A percentile compares a stretch with the other conserved stretches of the same genome.
Evolutionary conservation across 2,888 invertebrate genomes (phyloP).

Genomic region (Scaptomyza polygonia): DNA sequence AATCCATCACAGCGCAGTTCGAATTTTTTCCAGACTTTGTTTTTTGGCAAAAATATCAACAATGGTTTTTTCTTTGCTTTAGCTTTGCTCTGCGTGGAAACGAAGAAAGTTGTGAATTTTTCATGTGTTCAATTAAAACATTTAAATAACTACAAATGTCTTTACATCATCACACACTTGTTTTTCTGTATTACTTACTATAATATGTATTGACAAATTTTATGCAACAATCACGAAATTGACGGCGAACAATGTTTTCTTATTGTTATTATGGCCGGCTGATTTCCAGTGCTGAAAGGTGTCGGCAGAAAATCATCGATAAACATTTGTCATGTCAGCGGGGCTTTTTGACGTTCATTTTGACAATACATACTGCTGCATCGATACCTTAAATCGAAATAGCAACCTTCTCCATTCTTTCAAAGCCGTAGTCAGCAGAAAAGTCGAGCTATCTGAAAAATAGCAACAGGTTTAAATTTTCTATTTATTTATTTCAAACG

Average conservation of each 20-base stretch:
- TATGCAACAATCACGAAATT: slow-evolving; percentile 35
- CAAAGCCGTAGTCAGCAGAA: slow-evolving; percentile 17
- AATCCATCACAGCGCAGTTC: neutral
- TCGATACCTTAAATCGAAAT: too few species aligned
- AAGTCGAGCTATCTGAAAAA: too few species aligned
- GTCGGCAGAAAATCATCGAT: neutral
- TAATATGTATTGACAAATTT: slow-evolving; percentile 25
- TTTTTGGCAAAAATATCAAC: slow-evolving; percentile 2
- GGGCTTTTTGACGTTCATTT: neutral
- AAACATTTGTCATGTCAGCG: neutral
- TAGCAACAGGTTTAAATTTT: too few species aligned
- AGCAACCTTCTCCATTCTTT: slow-evolving; percentile 4
- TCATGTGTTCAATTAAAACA: neutral
- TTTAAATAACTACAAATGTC: slow-evolving; percentile 9
- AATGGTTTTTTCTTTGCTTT: neutral
- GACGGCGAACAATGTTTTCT: slow-evolving; percentile 14
- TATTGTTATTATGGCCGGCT: slow-evolving; percentile 49
- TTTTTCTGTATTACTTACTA: slow-evolving; percentile 14
- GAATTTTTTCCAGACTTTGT: neutral
- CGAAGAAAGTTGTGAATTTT: neutral
- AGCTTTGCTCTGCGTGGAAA: neutral
- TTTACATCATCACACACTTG: neutral
- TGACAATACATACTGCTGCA: too few species aligned
- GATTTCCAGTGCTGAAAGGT: slow-evolving; percentile 25
- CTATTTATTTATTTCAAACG: neutral